Evolutionary conservation across 2,797 vertebrate species (phyloP), one percentile per base, ranked within the genome.

Genomic region (Ceryle rudis): DNA sequence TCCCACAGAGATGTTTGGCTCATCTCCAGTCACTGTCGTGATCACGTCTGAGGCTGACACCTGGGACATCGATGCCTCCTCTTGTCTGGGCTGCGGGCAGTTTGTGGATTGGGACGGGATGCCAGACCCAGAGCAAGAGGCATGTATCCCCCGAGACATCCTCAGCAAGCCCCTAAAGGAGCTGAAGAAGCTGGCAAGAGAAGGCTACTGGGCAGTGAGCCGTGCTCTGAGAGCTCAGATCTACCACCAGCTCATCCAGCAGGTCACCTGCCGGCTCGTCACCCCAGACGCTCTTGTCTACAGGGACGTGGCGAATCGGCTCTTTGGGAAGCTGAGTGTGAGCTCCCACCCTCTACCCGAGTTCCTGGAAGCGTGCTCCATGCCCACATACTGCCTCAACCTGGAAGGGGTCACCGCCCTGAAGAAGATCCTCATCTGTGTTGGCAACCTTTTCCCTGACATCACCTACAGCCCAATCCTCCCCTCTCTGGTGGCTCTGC

Each of bases 51-150:
- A 98, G 90, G 97, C 93, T 2, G 98, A 98, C 93, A 98, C 97
- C 42, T 98, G 98, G 99, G 98, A 99, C 84, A 98, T 98, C 5
- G 94, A 96, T 15, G 95, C 97, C 19, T 95, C 91, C 39, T 97
- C 98, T 2, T 97, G 98, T 15, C 97, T 97, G 97, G 98, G 98
- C 94, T 98, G 98, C 1, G 98, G 98, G 8, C 98, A 98, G 89
- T 99, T 99, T 67, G 99, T 99, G 91, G 98, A 99, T 74, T 99
- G 98, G 98, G 98, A 98, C 95, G 98, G 97, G 89, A 98, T 99
- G 35, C 96, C 97, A 20, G 86, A 92, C 20, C 10, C 14, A 1
- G 98, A 98, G 78, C 97, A 98, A 2, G 92, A 98, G 82, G 92
- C 96, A 0, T 97, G 97, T 10, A 86, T 94, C 37, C 98, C 98